Base-by-base conservation (phyloP, 2,797 vertebrate genomes). In the Rhabdomys pumilio region DNA sequence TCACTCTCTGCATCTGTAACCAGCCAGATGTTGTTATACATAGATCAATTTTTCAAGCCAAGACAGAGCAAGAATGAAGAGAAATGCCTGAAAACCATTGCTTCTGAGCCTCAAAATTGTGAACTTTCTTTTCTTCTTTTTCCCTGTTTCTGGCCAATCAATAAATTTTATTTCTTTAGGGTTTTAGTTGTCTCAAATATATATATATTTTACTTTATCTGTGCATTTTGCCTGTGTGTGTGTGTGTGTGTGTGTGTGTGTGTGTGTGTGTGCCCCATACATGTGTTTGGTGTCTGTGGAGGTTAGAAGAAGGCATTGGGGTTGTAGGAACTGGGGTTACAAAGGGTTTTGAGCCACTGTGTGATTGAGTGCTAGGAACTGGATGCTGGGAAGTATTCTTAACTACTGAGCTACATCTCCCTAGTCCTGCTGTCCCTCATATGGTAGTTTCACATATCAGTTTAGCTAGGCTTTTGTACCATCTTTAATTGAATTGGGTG, bases 141-240 rank as follows among this genome's bases (percentile, higher is more conserved):
- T 29, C 41, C 13, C 22, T 29, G 38, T 50, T 59, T 50, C 29
- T n/a, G 87, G 59, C 44, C 59, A 59, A 44, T 80, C 79, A 63
- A 34, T 34, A 53, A 90, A 88, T 92, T 34, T 34, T 69, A 84
- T 72, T 65, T 34, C 82, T 90, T 93, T 73, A 41, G 24, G 31
- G n/a, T 15, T 53, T 91, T 94, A 87, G 34, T 90, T 50, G 22
- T 22, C 61, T 65, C 61, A 14, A 59, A 81, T 55, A 75, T 44
- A 76, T 38, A 38, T 38, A 38, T 38, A 38, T 47, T 84, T 84
- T 80, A 80, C 47, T 81, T 34, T 47, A 13, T 84, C 9, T 65
- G 9, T 47, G 61, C 2, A 19, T 84, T 84, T 34, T 84, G 19
- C 61, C 15, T 84, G 26, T 24, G 2, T 12, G 47, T 14, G 2